Evolutionary conservation across 2,797 vertebrate species (phyloP), one percentile per base, ranked within the genome.

Genomic region (Smutsia temminckii): DNA sequence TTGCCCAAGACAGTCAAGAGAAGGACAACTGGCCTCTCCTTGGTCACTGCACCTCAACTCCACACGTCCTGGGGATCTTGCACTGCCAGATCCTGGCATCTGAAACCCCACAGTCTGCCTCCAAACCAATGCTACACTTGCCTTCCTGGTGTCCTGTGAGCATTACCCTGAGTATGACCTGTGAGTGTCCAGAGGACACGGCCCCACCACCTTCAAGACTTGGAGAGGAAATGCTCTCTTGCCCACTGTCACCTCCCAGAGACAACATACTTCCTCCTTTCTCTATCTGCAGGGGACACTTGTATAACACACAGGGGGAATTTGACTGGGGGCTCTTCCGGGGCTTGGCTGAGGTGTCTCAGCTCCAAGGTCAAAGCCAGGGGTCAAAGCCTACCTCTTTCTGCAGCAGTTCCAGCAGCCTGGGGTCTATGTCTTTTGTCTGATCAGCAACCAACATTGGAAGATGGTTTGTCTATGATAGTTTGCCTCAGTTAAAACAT

Each of bases 251-350:
- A 37, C 49, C 46, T 37, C 37, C 34, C 10, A 57, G 17, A 25
- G 23, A 74, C 32, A 49, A 16, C 7, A 4, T 1, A 8, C 2
- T 4, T 8, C 29, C 34, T 80, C 37, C 66, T 85, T 0, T 80
- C 85, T 97, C 68, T 64, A 2, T 66, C 75, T 55, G 61, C 97
- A 99, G 99, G 23, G 97, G 99, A 95, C 99, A 99, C 97, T 98
- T 99, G 89, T 99, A 99, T 98, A 99, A 99, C 97, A 99, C 99
- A 0, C 98, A 99, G 34, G 72, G 77, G 2, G 98, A 97, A 0
- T 99, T 99, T 84, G 99, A 99, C 98, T 99, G 99, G 99, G 99
- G 99, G 3, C 87, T 95, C 6, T 98, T 99, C 97, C 98, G 99
- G 79, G 97, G 89, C 53, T 98, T 99, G 16, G 89, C 97, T 71